Evolutionary conservation across 1,140 invertebrate species (phyloP).

Genomic region (Lutraria rhynchaena): DNA sequence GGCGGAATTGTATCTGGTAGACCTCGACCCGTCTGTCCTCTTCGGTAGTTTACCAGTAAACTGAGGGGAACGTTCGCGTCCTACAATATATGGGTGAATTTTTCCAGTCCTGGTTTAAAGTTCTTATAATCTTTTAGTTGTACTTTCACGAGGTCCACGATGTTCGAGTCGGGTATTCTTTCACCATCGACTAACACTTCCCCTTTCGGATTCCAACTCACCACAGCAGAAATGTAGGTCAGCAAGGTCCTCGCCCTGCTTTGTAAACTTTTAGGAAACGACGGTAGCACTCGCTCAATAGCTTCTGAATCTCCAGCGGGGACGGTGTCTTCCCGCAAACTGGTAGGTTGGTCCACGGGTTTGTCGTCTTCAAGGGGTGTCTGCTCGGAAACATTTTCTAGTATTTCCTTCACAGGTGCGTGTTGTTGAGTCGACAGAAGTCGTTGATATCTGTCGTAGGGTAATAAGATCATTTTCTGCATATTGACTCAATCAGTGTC

Average conservation of each 20-base stretch:
- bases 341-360: background rate
- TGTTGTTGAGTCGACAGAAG: slow-evolving; percentile 12
- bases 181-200: slow-evolving; percentile 7
- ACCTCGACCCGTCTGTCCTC: background rate
- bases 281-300: background rate
- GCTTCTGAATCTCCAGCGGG: no score
- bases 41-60: slow-evolving; percentile 6
- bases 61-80: slow-evolving; percentile 29
- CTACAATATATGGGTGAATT: slow-evolving; percentile 14
- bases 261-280: slow-evolving; percentile 6
- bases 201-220: slow-evolving; percentile 4
- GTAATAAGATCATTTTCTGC: slow-evolving; percentile 44
- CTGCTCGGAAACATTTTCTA: no score
- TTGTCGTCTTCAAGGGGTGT: background rate
- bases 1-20: slow-evolving; percentile 17
- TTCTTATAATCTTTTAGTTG: slow-evolving; percentile 48
- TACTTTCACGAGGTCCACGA: slow-evolving; percentile 46
- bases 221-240: background rate
- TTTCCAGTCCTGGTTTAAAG: slow-evolving; percentile 7
- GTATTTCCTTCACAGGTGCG: no score
- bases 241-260: background rate
- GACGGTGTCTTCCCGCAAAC: background rate
- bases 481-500: slow-evolving; percentile 12
- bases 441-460: slow-evolving; percentile 36
- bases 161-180: slow-evolving; percentile 25